Conservation (phyloP, 2,113 vertebrate species). For the Hippocampus guttulatus region DNA sequence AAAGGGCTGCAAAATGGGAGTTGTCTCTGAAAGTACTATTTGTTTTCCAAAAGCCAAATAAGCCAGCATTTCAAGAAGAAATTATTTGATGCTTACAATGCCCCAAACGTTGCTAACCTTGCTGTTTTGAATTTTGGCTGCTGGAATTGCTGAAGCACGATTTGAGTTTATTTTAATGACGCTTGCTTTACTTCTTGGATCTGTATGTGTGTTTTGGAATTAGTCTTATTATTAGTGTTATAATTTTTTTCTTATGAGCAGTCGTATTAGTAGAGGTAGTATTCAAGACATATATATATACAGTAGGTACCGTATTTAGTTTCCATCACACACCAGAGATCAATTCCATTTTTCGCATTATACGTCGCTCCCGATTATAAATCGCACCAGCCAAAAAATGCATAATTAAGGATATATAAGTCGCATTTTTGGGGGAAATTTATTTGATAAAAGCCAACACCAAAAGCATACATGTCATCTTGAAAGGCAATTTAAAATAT, state of each 20-base stretch:
- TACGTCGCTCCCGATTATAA: too few species aligned
- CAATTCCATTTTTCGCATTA: background rate
- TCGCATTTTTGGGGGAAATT: too few species aligned
- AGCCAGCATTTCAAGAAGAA: background rate
- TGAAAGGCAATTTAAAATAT: too few species aligned
- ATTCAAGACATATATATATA: too few species aligned
- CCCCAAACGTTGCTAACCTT: background rate
- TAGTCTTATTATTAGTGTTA: background rate
- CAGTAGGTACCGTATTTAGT: too few species aligned
- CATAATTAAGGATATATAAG: too few species aligned
- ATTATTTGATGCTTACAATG: background rate
- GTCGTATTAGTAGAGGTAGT: too few species aligned
- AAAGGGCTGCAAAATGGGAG: conserved; percentile 52
- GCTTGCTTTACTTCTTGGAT: background rate
- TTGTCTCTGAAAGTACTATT: background rate
- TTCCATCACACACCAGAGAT: background rate
- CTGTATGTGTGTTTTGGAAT: background rate
- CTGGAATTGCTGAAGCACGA: background rate
- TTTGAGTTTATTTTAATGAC: background rate
- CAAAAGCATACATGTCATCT: too few species aligned
- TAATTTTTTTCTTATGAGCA: too few species aligned
- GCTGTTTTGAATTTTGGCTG: conserved; percentile 1
- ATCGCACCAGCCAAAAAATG: too few species aligned
- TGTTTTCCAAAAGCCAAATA: background rate
- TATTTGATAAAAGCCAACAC: too few species aligned